Base-by-base conservation (phyloP, 2,797 vertebrate species). In the Odontamblyopus lacepedii region DNA sequence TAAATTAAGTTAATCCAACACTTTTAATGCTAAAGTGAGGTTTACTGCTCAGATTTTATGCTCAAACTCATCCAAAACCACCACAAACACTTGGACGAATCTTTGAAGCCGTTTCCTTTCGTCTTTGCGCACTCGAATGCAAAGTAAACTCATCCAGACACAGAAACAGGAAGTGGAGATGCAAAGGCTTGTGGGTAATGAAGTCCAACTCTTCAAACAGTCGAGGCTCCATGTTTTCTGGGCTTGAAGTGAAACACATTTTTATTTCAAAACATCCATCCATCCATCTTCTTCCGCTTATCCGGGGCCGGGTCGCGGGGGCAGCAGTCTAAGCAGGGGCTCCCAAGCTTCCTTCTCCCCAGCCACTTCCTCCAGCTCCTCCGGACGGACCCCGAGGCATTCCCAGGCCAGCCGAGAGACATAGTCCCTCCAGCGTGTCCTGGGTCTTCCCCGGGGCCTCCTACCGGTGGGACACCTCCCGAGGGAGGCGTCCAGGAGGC, bases 121-220 rank as follows among this genome's bases (percentile, higher is more conserved):
- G 59, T 62, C 61, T 71, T 76, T 72, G 70, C 64, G 62, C 67
- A 66, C 70, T 23, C 3, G 59, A 35, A 23, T 51, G 50, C 32
- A 77, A 75, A 56, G 35, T 30, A 63, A 75, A 78, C 77, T 70
- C 19, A 59, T 32, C 26, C 48, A 15, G 69, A 72, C 23, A 16
- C 27, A 5, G 3, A 75, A 44, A 77, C 38, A 53, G 18, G 69
- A 81, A 71, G 74, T 78, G 69, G 72, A 73, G 59, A 66, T 11
- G 69, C 72, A 15, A n/a, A 35, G 55, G 67, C 68, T 78, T 79
- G 44, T 74, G 72, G 76, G 75, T 78, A 73, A 76, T 79, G 65
- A 60, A 74, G 80, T 75, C 75, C 27, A 59, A 62, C 8, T 64
- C 72, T 74, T 82, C 74, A 77, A 83, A 73, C 69, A 0, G 53